Conservation (phyloP, 2,113 vertebrate genomes). For the Dipodomys stephensi region DNA sequence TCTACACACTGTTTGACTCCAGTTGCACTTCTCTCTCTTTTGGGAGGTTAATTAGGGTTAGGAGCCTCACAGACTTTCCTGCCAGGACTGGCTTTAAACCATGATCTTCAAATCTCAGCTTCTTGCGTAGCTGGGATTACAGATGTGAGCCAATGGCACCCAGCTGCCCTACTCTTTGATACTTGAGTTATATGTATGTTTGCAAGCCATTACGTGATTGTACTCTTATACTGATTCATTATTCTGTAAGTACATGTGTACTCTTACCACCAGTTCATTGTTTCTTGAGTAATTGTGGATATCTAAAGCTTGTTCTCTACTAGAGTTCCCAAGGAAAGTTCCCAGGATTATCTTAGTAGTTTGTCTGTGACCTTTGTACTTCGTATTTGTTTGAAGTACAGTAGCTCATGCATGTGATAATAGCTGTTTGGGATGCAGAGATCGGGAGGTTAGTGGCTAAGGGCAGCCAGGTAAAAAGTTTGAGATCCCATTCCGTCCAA, state of each 20-base stretch:
- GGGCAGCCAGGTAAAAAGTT: too few species aligned
- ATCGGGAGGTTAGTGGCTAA: too few species aligned
- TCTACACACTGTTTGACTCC: not conserved
- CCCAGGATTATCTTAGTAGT: not conserved
- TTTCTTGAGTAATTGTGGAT: not conserved
- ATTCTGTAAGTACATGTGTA: not conserved
- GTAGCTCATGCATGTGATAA: too few species aligned
- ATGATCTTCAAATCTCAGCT: too few species aligned
- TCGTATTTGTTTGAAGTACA: constrained; percentile 37
- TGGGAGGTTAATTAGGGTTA: too few species aligned
- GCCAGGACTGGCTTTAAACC: too few species aligned
- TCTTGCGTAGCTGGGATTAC: too few species aligned
- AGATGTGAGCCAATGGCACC: too few species aligned
- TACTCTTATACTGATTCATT: too few species aligned
- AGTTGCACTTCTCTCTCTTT: not conserved
- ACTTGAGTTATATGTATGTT: not conserved
- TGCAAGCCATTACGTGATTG: not conserved
- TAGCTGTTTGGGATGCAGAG: too few species aligned
- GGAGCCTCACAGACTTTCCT: too few species aligned
- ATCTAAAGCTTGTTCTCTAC: constrained; percentile 5
- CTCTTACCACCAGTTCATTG: not conserved
- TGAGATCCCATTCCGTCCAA: too few species aligned
- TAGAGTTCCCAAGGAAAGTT: not conserved
- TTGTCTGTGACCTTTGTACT: constrained; percentile 39
- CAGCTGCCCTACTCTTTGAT: not conserved